Evolutionary conservation across 1,140 invertebrate genomes (phyloP).

Genomic region (Brachionus manjavacas): DNA sequence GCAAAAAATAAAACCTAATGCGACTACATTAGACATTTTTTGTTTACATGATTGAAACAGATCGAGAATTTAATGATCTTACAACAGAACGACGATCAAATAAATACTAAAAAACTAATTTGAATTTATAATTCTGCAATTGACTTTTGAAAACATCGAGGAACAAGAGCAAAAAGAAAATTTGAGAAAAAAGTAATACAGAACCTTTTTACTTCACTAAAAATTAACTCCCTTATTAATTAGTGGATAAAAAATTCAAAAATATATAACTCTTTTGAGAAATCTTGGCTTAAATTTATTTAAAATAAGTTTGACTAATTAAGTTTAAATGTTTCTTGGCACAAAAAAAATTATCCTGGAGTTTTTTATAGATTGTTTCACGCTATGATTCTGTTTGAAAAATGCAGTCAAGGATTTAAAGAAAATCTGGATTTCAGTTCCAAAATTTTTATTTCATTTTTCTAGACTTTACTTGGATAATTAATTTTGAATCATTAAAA

Average conservation of each 20-base stretch:
- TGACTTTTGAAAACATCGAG: not conserved
- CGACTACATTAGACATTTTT: not conserved
- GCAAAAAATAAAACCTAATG: not conserved
- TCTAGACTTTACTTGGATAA: not conserved
- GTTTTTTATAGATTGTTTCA: not conserved
- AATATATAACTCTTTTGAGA: not conserved
- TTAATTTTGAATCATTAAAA: not conserved
- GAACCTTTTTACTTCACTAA: not conserved
- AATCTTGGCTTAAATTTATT: not conserved
- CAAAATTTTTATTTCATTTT: too few species aligned
- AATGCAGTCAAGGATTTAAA: not conserved
- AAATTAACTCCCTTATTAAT: constrained; percentile 30
- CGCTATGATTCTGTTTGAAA: not conserved
- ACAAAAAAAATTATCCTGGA: not conserved
- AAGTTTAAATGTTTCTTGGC: not conserved
- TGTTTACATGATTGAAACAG: constrained; percentile 19
- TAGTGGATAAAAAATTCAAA: not conserved
- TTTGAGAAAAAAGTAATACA: not conserved
- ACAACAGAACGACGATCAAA: not conserved
- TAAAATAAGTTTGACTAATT: not conserved
- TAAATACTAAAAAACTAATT: constrained; percentile 3
- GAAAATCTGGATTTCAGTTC: too few species aligned
- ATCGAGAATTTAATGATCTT: constrained; percentile 20
- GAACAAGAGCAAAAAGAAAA: not conserved
- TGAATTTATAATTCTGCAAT: not conserved